A percentile compares a stretch with the other conserved stretches of the same genome.
Conservation (phyloP, 2,888 invertebrate species). For the Macrosoma leucophasiata region DNA sequence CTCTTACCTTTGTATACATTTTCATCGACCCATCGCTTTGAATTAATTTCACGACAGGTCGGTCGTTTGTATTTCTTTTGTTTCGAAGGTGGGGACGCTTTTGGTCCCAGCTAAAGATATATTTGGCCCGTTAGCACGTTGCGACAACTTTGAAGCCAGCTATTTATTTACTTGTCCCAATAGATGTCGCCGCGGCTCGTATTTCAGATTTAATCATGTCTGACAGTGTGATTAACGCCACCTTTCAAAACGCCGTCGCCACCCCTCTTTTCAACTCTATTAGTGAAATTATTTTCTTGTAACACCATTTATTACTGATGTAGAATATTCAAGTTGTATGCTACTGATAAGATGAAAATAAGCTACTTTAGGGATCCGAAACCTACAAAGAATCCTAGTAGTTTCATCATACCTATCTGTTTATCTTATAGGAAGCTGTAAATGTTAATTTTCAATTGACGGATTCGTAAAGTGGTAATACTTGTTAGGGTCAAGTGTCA, state of each 20-base stretch:
- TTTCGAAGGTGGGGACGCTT: constrained; percentile 47
- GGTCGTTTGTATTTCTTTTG: constrained; percentile 64
- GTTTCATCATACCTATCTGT: no score
- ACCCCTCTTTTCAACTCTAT: constrained; percentile 38
- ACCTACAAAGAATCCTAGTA: no score
- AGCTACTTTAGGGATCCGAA: no score
- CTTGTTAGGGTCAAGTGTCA: no score
- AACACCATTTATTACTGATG: no score
- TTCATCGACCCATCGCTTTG: constrained; percentile 61
- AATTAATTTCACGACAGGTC: constrained; percentile 62
- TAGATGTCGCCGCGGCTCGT: constrained; percentile 55
- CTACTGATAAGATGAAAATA: no score
- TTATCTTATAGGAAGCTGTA: no score
- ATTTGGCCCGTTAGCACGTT: constrained; percentile 63
- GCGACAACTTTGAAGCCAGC: constrained; percentile 59
- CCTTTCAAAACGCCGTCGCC: constrained; percentile 47
- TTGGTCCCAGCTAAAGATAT: constrained; percentile 30
- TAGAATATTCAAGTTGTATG: no score
- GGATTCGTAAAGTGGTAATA: no score
- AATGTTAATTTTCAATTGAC: no score
- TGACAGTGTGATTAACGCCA: constrained; percentile 62
- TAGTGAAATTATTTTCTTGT: constrained; percentile 34
- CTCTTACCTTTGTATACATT: constrained; percentile 63
- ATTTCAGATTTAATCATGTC: constrained; percentile 68
- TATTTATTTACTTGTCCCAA: constrained; percentile 65